Percentiles rank a stretch among this genome's conserved stretches.
Evolutionary conservation across 2,888 invertebrate genomes (phyloP).

Genomic region (Orthonychiurus folsomi): DNA sequence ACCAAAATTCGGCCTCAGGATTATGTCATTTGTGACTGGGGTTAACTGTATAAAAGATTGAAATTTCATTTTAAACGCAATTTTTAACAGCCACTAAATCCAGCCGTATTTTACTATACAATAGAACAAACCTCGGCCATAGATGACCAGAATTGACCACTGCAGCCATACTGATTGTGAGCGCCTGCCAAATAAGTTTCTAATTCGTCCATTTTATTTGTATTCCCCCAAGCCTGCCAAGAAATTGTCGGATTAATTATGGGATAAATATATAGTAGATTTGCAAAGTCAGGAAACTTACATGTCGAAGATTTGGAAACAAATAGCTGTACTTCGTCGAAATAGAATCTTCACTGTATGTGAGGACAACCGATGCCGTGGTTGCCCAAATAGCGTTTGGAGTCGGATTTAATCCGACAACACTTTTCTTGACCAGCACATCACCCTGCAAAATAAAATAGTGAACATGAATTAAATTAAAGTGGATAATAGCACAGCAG

Average conservation of each 20-base stretch:
- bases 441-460: conserved; percentile 9
- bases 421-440: conserved; percentile 15
- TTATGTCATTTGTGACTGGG: conserved; percentile 48
- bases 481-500: too few species aligned
- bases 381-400: conserved; percentile 21
- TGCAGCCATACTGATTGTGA: conserved; percentile 13
- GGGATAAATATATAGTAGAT: too few species aligned
- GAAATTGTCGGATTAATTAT: not conserved
- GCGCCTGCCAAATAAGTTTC: conserved; percentile 47
- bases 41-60: too few species aligned
- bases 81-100: conserved; percentile 41
- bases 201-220: conserved; percentile 50
- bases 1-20: conserved; percentile 46
- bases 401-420: conserved; percentile 16
- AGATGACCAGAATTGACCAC: conserved; percentile 26
- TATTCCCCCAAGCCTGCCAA: conserved; percentile 55
- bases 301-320: conserved; percentile 23
- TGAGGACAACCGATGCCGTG: conserved; percentile 15
- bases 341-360: conserved; percentile 18
- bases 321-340: conserved; percentile 12
- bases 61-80: too few species aligned
- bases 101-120: conserved; percentile 10
- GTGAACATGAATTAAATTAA: too few species aligned
- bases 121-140: too few species aligned
- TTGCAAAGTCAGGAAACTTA: too few species aligned